Conservation (phyloP, 2,113 vertebrate genomes). For the Bos javanicus region DNA sequence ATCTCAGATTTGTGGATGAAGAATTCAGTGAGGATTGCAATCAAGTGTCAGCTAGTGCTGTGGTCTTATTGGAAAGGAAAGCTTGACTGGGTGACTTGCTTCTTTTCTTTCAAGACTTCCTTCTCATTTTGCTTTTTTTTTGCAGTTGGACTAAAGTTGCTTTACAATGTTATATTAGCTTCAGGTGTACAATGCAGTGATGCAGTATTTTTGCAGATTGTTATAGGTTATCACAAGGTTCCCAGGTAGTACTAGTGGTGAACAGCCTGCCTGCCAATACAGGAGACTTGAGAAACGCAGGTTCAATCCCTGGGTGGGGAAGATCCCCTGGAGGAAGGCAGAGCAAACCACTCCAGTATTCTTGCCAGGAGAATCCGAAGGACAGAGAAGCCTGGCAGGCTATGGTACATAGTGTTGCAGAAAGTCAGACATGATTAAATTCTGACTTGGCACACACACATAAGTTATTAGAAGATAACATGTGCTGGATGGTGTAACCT, state of each 20-base stretch:
- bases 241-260: not conserved
- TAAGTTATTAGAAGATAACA: not conserved
- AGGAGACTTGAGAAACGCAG: not conserved
- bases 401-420: not conserved
- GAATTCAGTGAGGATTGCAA: not conserved
- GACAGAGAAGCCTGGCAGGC: not conserved
- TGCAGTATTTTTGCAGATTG: not conserved
- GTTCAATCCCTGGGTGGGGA: not conserved
- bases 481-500: rapidly evolving
- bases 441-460: not conserved
- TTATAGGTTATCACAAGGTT: not conserved
- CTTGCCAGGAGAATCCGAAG: not conserved
- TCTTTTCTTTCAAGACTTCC: not conserved
- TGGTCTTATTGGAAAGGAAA: not conserved
- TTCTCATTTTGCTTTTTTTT: not conserved
- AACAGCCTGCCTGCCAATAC: not conserved
- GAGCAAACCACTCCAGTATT: not conserved
- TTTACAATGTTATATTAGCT: not conserved
- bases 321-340: not conserved
- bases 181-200: not conserved
- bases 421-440: not conserved
- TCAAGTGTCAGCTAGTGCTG: not conserved
- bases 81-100: not conserved
- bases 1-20: not conserved
- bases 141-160: not conserved